Base-by-base conservation (phyloP, 2,888 invertebrate genomes). In the Meiosimyza platycephala region DNA sequence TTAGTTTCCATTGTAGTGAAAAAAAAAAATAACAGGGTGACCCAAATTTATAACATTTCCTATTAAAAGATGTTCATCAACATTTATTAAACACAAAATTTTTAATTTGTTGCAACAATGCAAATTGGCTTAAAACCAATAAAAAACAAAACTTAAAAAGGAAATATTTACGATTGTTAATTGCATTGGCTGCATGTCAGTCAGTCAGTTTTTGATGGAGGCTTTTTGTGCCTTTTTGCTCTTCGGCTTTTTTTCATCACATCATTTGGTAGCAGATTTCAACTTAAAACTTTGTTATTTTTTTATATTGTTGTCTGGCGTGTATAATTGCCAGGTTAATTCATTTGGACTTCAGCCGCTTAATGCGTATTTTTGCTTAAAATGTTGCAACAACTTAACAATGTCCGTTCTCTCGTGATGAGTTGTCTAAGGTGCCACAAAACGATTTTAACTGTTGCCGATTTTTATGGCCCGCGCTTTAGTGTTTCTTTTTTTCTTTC, bases 311-410 rank as follows among this genome's bases (percentile, higher is more conserved):
- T 33, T 54, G 68, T 57, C 68, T 59, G 68, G 28, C 51, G 60
- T 62, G 59, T 60, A 60, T 69, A 69, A 69, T 69, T 60, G 69
- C 69, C 69, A 51, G 62, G 69, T 69, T 69, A 69, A 69, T 69
- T 51, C 69, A 59, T 51, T 62, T 62, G 51, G 69, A 40, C 59
- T 48, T 47, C 47, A 57, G 50, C 28, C 51, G 50, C 48, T 57
- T 67, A 57, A 54, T 57, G 70, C 62, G 22, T 64, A n/a, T 40
- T 67, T 55, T 63, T 60, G 69, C 64, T 67, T 74, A 74, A 74
- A 74, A 74, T 74, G 74, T 74, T 73, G 73, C 73, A 69, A 65
- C 48, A 50, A 73, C 57, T 52, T 65, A 28, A 69, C 57, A 54
- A 67, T 55, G 62, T 40, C 28, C 18, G n/a, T n/a, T n/a, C 33